These are phyloP conservation scores for Centropus bengalensis DNA, from an alignment of 2,113 vertebrate genomes.

Conservation along the genomic window DNA sequence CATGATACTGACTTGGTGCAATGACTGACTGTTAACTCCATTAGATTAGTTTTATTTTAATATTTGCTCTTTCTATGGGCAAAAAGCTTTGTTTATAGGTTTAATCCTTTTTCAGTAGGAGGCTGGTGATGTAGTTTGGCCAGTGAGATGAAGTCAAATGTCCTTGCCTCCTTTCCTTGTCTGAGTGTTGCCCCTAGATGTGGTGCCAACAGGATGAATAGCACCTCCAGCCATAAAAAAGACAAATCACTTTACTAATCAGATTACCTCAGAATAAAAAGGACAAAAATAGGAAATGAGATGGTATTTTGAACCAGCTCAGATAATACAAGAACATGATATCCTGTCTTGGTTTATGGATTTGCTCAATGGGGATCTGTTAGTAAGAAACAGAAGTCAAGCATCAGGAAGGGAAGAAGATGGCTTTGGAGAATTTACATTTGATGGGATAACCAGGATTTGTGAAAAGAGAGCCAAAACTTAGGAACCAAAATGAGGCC, in stretches of 20 bases:
- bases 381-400: not conserved
- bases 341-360: not conserved
- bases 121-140: not conserved
- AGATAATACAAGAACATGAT: not conserved
- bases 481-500: not conserved
- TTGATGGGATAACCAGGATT: not conserved
- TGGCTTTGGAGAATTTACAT: not conserved
- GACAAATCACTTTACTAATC: not conserved
- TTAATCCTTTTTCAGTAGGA: not conserved
- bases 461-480: not conserved
- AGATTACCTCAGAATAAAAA: not conserved
- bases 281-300: not conserved
- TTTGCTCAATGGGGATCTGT: not conserved
- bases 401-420: not conserved
- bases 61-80: not conserved
- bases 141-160: not conserved
- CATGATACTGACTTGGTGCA: rapidly evolving
- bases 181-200: not conserved
- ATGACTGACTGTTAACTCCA: not conserved
- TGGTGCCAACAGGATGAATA: not conserved
- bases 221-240: not conserved
- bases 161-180: not conserved
- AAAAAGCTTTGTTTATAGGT: not conserved
- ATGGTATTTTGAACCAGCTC: not conserved
- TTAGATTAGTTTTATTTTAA: not conserved